Base-by-base conservation (phyloP, 2,888 invertebrate species). In the Napeogenes inachia region DNA sequence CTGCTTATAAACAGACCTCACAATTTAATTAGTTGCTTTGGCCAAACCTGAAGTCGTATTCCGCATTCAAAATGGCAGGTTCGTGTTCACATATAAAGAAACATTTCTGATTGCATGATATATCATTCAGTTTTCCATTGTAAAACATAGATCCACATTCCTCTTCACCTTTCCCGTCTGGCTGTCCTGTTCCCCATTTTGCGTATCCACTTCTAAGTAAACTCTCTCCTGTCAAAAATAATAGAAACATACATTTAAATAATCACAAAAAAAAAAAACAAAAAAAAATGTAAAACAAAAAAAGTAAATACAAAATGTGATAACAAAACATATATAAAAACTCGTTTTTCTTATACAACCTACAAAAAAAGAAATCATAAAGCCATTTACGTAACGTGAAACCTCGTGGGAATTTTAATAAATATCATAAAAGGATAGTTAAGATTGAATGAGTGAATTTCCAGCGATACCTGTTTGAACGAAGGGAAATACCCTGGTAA, bases 31-130 rank as follows among this genome's bases (percentile, higher is more conserved):
- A 50, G 30, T 50, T 50, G 30, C 10, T 21, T 21, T 30, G 50
- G n/a, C 71, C 71, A 60, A 71, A 70, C 68, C 71, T 71, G 21
- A 71, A 66, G 4, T 66, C 67, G 35, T 73, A 57, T 12, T 54
- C 61, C 32, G 65, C 59, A 8, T 47, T 59, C 5, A 72, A 65
- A 4, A 68, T 30, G 4, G 64, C 60, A 55, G 81, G 72, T 45
- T 87, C 86, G 59, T 82, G 82, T 71, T 88, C 88, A 63, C 88
- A 88, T 45, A 88, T 82, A 64, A 84, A 88, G 73, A 82, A 81
- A 67, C 78, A 74, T 30, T 67, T 75, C 0, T 68, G 71, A 0
- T 69, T 65, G 60, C 88, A 88, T 33, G 68, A 70, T 13, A 87
- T 71, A 64, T 83, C 85, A 61, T 87, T 85, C 0, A 86, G 73